These are phyloP conservation scores for Speoplatyrhinus poulsoni DNA, from an alignment of 2,113 vertebrate genomes.

Conservation along the genomic window DNA sequence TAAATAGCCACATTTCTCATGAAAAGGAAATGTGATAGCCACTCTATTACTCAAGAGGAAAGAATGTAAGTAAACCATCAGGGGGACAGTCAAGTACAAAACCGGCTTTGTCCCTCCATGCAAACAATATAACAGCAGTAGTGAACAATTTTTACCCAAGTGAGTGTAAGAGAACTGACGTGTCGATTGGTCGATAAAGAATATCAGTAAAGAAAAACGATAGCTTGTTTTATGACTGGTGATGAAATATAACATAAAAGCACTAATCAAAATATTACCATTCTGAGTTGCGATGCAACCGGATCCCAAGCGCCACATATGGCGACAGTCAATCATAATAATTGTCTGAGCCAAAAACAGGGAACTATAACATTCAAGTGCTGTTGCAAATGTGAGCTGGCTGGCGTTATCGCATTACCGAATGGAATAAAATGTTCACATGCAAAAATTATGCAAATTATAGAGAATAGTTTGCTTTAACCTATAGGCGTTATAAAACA, in stretches of 20 bases:
- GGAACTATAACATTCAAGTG: constrained; percentile 42
- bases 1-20: constrained; percentile 74
- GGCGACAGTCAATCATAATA: constrained; percentile 66
- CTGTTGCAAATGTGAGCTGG: constrained; percentile 34
- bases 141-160: constrained; percentile 48
- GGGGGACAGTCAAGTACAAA: constrained; percentile 72
- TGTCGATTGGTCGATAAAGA: constrained; percentile 28
- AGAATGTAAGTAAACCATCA: constrained; percentile 75
- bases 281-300: constrained; percentile 52
- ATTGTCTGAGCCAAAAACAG: constrained; percentile 52
- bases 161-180: constrained; percentile 41
- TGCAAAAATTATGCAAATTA: constrained; percentile 58
- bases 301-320: constrained; percentile 70
- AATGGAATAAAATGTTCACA: constrained; percentile 49
- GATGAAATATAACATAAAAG: constrained; percentile 14
- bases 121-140: constrained; percentile 64
- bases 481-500: background rate
- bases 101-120: constrained; percentile 70
- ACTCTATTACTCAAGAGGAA: constrained; percentile 76
- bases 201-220: constrained; percentile 21
- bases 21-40: constrained; percentile 74
- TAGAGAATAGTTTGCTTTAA: constrained; percentile 45
- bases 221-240: constrained; percentile 36
- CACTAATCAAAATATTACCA: constrained; percentile 52
- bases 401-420: constrained; percentile 49